Conservation (phyloP, 2,888 invertebrate genomes). For the Acanthosoma haemorrhoidale region DNA sequence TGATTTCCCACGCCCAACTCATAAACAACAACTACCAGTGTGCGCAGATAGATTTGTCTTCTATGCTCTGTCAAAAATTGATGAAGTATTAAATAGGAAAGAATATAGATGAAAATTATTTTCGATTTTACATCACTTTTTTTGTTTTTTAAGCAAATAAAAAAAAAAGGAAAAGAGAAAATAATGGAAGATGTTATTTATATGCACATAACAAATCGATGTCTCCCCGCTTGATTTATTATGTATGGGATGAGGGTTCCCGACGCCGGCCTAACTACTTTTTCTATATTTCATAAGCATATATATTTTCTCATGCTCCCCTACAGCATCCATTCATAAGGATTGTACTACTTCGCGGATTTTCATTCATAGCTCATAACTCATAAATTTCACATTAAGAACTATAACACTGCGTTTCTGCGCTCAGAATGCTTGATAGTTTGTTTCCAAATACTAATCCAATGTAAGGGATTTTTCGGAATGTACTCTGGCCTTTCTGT, state of each 20-base stretch:
- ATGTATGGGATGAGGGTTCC: constrained; percentile 12
- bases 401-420: too few species aligned
- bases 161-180: background rate
- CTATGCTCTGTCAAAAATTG: background rate
- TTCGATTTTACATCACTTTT: background rate
- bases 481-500: too few species aligned
- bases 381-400: too few species aligned
- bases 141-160: background rate
- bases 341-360: too few species aligned
- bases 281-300: background rate
- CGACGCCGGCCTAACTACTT: background rate
- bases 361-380: too few species aligned
- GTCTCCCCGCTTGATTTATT: constrained; percentile 11
- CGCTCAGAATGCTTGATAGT: too few species aligned
- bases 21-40: too few species aligned
- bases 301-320: background rate
- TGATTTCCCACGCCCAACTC: background rate
- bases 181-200: constrained; percentile 5
- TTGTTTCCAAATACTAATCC: too few species aligned
- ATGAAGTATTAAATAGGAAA: constrained; percentile 1
- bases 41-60: background rate
- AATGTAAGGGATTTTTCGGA: too few species aligned
- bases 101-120: background rate
- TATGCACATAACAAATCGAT: constrained; percentile 12
- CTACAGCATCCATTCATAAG: too few species aligned